Percentiles rank a stretch among this genome's conserved stretches.
These are phyloP conservation scores for Dorcus hopei DNA, from an alignment of 2,888 invertebrate genomes.

Conservation along the genomic window DNA sequence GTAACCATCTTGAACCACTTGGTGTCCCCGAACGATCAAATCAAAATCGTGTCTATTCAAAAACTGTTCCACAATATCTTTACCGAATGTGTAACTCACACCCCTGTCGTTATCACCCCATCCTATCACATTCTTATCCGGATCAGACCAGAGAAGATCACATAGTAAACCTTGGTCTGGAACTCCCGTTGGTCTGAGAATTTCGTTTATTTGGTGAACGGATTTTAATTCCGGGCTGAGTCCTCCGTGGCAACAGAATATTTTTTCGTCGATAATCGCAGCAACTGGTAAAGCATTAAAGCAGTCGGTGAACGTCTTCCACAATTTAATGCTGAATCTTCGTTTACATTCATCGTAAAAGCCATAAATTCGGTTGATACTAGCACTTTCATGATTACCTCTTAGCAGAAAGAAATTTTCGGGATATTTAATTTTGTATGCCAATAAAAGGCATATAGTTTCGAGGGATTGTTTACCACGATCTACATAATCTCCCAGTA, in stretches of 20 bases:
- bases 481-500: slow-evolving; percentile 62
- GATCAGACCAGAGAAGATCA: slow-evolving; percentile 42
- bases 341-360: slow-evolving; percentile 63
- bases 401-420: slow-evolving; percentile 66
- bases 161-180: slow-evolving; percentile 35
- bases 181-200: slow-evolving; percentile 35
- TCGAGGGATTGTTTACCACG: slow-evolving; percentile 63
- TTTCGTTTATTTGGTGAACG: slow-evolving; percentile 37
- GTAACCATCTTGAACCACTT: slow-evolving; percentile 42
- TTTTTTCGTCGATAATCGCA: slow-evolving; percentile 42
- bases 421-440: slow-evolving; percentile 68
- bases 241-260: slow-evolving; percentile 45
- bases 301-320: slow-evolving; percentile 44
- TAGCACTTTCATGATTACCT: slow-evolving; percentile 66
- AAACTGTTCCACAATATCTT: slow-evolving; percentile 37
- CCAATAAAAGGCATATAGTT: slow-evolving; percentile 62
- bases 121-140: slow-evolving; percentile 26
- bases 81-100: slow-evolving; percentile 38
- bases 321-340: slow-evolving; percentile 41
- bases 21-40: slow-evolving; percentile 39
- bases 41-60: slow-evolving; percentile 38
- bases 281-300: slow-evolving; percentile 43
- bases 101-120: slow-evolving; percentile 40
- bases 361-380: slow-evolving; percentile 63
- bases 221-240: slow-evolving; percentile 40